These are phyloP conservation scores for Arbacia lixula DNA, from an alignment of 53 echinoderm and acorn worm species.

Conservation along the genomic window DNA sequence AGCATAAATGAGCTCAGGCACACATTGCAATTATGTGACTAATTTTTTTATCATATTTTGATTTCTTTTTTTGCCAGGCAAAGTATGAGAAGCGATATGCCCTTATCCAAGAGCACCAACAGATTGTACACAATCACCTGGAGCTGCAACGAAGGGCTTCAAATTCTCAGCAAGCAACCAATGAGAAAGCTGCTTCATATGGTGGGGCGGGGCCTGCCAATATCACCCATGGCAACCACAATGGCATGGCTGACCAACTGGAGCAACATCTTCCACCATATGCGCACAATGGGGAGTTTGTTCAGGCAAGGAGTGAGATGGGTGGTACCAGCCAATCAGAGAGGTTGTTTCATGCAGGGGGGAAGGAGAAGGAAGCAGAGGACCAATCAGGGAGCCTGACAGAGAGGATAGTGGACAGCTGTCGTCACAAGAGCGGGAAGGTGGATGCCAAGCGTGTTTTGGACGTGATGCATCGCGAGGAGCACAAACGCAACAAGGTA, in stretches of 20 bases:
- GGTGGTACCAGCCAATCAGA: conserved; percentile 12
- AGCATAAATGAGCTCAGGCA: too few species aligned
- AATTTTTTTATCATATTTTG: too few species aligned
- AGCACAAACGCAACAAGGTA: conserved; percentile 59
- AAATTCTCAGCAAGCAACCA: conserved; percentile 16
- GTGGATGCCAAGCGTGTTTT: conserved; percentile 49
- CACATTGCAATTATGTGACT: too few species aligned
- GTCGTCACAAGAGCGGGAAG: conserved; percentile 40
- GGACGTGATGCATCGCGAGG: conserved; percentile 52
- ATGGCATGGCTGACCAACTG: too few species aligned
- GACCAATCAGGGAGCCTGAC: conserved; percentile 51
- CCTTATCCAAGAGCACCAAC: conserved; percentile 51
- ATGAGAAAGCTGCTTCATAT: background rate
- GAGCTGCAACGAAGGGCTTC: conserved; percentile 28
- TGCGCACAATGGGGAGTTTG: too few species aligned
- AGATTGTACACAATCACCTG: conserved; percentile 45
- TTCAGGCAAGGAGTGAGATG: background rate
- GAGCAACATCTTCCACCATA: too few species aligned
- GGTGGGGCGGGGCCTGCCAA: background rate
- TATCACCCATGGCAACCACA: too few species aligned
- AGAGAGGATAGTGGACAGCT: conserved; percentile 33
- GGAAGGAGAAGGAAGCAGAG: background rate
- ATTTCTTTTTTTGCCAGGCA: background rate
- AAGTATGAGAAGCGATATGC: conserved; percentile 59
- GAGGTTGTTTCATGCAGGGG: background rate